Percentiles rank a stretch among this genome's conserved stretches.
Conservation (phyloP, 2,797 vertebrate genomes). For the Parotocinclus haroldoi region DNA sequence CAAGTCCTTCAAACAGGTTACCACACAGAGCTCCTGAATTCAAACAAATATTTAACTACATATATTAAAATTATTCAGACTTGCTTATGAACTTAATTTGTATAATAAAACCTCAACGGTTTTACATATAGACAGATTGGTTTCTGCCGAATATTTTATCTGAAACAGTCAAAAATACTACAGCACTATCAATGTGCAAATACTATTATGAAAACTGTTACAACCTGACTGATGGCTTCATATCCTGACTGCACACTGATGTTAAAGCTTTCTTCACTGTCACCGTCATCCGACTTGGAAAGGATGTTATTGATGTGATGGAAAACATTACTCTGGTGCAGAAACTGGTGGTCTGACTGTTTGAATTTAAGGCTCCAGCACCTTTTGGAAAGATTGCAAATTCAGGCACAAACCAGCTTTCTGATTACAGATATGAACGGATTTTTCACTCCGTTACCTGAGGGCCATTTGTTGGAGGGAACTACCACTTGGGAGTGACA, state of each 20-base stretch:
- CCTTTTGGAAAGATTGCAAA: conserved; percentile 58
- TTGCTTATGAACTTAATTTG: too few species aligned
- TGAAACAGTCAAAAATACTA: background rate
- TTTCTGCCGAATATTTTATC: too few species aligned
- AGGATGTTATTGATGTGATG: conserved; percentile 99
- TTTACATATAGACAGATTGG: too few species aligned
- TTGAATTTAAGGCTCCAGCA: conserved; percentile 99
- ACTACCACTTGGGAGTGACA: conserved; percentile 97
- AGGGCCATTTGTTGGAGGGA: conserved; percentile 98
- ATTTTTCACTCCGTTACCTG: conserved; percentile 68
- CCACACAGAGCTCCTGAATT: conserved; percentile 86
- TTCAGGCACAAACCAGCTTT: background rate
- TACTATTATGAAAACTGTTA: background rate
- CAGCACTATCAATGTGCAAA: background rate
- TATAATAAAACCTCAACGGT: too few species aligned
- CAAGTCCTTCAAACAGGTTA: conserved; percentile 93
- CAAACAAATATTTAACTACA: background rate
- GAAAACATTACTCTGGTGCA: conserved; percentile 99
- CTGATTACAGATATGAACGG: background rate
- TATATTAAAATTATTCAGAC: too few species aligned
- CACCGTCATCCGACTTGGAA: conserved; percentile 97
- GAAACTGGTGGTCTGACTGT: conserved; percentile 97
- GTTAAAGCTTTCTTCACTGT: conserved; percentile 98
- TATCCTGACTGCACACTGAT: conserved; percentile 97
- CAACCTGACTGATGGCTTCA: conserved; percentile 92